Evolutionary conservation across 2,888 invertebrate genomes (phyloP).

Genomic region (Spatulosminthurus flaviceps): DNA sequence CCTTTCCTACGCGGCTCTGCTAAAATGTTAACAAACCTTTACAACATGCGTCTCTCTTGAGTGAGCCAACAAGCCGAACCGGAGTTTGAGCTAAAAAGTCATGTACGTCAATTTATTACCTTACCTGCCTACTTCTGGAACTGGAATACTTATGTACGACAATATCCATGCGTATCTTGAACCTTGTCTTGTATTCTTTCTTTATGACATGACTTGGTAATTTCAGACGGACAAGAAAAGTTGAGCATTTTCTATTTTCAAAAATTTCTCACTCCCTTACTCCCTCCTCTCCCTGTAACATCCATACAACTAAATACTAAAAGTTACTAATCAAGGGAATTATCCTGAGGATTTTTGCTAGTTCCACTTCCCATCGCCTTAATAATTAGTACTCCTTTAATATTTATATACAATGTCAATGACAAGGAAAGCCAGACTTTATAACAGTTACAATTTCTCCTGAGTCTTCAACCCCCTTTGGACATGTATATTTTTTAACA

Average conservation of each 20-base stretch:
- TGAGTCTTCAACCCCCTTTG: too few species aligned
- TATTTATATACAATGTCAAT: too few species aligned
- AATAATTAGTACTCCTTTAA: too few species aligned
- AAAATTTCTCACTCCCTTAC: neutral
- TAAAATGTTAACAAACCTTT: neutral
- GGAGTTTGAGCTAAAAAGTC: slow-evolving; percentile 19
- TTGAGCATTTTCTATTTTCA: neutral
- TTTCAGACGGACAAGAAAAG: neutral
- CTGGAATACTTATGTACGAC: slow-evolving; percentile 47
- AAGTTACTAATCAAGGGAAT: neutral
- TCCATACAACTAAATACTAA: too few species aligned
- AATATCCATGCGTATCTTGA: too few species aligned
- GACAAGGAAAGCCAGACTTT: too few species aligned
- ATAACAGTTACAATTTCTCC: too few species aligned
- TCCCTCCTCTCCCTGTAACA: neutral
- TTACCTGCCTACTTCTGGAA: slow-evolving; percentile 60
- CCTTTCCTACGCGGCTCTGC: neutral
- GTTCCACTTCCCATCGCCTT: too few species aligned
- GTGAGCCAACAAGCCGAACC: slow-evolving; percentile 28
- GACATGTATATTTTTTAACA: too few species aligned
- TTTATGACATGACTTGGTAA: slow-evolving; percentile 1
- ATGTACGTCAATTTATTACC: slow-evolving; percentile 58
- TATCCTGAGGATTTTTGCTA: too few species aligned
- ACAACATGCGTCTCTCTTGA: slow-evolving; percentile 1
- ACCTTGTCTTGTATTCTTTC: neutral